phyloP scores from a whole-genome alignment of 2,888 invertebrate species.

The Emmelina monodactyla region DNA sequence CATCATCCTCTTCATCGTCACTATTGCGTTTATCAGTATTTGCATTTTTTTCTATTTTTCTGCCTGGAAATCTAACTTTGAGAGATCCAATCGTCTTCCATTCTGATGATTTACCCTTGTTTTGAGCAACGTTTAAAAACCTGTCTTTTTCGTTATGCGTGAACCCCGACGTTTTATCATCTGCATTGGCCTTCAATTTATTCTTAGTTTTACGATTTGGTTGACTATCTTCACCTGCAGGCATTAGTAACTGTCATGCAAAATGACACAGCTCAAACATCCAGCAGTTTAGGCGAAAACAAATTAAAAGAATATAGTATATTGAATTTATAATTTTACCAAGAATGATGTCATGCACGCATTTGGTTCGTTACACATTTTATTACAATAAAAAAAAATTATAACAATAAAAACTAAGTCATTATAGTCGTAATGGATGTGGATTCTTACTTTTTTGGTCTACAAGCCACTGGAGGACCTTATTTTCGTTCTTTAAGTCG shows the following conservation, averaged over 20 bases:
- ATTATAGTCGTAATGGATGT: constrained; percentile 57
- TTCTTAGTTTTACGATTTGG: constrained; percentile 51
- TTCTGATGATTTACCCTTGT: constrained; percentile 23
- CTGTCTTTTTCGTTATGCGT: constrained; percentile 25
- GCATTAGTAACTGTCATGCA: constrained; percentile 70
- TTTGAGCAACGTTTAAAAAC: constrained; percentile 21
- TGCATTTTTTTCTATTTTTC: constrained; percentile 12
- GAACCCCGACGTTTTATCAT: constrained; percentile 42
- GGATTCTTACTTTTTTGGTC: constrained; percentile 94
- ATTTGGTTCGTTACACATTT: constrained; percentile 24
- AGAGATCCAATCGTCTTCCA: constrained; percentile 21
- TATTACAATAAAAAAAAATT: constrained; percentile 23
- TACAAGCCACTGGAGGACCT: constrained; percentile 95
- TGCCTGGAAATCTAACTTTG: constrained; percentile 22
- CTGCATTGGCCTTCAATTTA: constrained; percentile 59
- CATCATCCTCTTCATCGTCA: constrained; percentile 56
- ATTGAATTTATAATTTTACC: constrained; percentile 27
- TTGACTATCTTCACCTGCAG: constrained; percentile 67
- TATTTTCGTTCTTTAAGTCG: constrained; percentile 93
- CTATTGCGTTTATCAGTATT: constrained; percentile 33
- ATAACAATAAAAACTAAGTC: constrained; percentile 26
- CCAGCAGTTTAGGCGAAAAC: constrained; percentile 57
- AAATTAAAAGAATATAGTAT: constrained; percentile 28
- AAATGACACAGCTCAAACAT: constrained; percentile 66
- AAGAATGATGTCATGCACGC: constrained; percentile 65